Evolutionary conservation across 2,797 vertebrate species (phyloP).

Genomic region (Cercopithecus neglectus): DNA sequence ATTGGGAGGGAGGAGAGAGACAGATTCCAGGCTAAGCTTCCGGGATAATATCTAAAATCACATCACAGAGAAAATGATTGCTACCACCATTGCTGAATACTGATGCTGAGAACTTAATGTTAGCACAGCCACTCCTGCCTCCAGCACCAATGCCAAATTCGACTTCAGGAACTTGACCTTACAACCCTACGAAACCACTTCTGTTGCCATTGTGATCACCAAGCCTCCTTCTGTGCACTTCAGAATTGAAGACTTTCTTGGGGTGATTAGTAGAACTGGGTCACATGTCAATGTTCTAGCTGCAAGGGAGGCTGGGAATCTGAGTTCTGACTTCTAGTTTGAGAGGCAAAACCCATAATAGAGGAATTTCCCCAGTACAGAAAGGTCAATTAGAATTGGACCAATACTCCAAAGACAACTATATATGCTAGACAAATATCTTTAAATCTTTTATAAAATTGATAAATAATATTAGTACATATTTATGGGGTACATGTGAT

Average conservation of each 20-base stretch:
- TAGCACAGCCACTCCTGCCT: neutral
- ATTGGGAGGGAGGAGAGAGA: neutral
- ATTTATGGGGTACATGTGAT: neutral
- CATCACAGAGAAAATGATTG: neutral
- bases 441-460: conserved; percentile 15
- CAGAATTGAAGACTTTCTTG: neutral
- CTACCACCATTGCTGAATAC: neutral
- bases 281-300: neutral
- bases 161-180: neutral
- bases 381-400: neutral
- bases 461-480: neutral
- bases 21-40: neutral
- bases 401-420: conserved; percentile 18
- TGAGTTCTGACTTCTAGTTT: conserved; percentile 25
- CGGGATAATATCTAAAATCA: neutral
- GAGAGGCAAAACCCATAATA: neutral
- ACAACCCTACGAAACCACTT: neutral
- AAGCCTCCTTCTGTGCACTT: neutral
- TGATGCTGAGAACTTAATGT: neutral
- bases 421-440: neutral
- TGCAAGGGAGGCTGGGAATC: conserved; percentile 10
- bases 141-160: neutral
- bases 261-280: neutral
- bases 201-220: neutral
- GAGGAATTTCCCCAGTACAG: neutral